phyloP scores from a whole-genome alignment of 2,113 vertebrate genomes.

The Propithecus coquereli region DNA sequence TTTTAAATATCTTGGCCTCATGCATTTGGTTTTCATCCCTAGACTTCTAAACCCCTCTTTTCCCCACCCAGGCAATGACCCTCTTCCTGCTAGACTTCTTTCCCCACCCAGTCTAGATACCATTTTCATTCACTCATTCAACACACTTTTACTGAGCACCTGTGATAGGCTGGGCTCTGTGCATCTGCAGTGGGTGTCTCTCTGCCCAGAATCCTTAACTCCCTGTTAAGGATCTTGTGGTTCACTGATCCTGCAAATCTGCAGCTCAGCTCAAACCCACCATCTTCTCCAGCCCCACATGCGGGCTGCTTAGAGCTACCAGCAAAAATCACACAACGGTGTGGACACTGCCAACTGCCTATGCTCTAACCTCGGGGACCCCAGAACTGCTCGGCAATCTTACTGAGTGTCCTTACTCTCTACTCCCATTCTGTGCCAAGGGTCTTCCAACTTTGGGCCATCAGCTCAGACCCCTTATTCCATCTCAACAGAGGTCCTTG shows the following conservation, averaged over 20 bases:
- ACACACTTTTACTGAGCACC: not conserved
- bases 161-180: not conserved
- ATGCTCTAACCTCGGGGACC: not conserved
- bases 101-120: not conserved
- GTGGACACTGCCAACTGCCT: not conserved
- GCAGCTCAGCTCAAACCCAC: not conserved
- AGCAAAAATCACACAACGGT: not conserved
- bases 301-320: not conserved
- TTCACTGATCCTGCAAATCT: not conserved
- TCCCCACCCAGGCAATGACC: not conserved
- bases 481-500: not conserved
- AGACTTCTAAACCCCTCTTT: not conserved
- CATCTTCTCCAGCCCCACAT: not conserved
- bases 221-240: not conserved
- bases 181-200: not conserved
- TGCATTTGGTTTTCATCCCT: not conserved
- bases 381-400: not conserved
- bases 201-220: not conserved
- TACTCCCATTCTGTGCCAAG: not conserved
- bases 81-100: not conserved
- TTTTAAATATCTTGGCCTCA: not conserved
- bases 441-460: not conserved
- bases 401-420: fast-evolving
- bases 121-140: not conserved
- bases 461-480: not conserved